phyloP scores from a whole-genome alignment of 2,113 vertebrate species.

The Nycticebus coucang region DNA sequence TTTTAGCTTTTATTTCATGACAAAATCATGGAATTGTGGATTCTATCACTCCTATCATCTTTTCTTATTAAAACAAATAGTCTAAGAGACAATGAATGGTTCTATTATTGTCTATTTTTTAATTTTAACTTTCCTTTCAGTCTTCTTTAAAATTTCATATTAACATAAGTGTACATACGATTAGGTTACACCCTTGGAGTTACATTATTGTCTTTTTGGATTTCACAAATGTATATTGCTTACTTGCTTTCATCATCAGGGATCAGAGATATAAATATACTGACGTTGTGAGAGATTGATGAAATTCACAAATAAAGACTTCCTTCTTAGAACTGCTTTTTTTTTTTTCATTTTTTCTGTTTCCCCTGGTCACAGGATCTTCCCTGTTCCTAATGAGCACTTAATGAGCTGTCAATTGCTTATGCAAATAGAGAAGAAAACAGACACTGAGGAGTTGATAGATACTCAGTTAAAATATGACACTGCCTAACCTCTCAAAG shows the following conservation, averaged over 20 bases:
- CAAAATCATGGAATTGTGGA: neutral
- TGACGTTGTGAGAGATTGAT: neutral
- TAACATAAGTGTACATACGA: no score
- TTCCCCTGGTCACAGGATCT: slow-evolving; percentile 35
- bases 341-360: neutral
- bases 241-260: neutral
- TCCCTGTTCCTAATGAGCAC: slow-evolving; percentile 69
- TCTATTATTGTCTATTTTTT: neutral
- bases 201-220: neutral
- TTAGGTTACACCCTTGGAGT: no score
- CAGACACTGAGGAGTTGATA: slow-evolving; percentile 57
- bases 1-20: neutral
- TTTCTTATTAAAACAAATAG: neutral
- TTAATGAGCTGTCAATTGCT: slow-evolving; percentile 82
- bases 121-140: no score
- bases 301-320: neutral
- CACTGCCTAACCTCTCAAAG: slow-evolving; percentile 63
- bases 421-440: slow-evolving; percentile 78
- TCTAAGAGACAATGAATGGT: neutral
- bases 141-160: no score
- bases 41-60: neutral
- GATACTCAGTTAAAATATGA: slow-evolving; percentile 67
- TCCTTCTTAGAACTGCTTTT: slow-evolving; percentile 6
- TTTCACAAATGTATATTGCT: neutral
- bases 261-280: neutral